Conservation (phyloP, 2,797 vertebrate species). For the Capromys pilorides region DNA sequence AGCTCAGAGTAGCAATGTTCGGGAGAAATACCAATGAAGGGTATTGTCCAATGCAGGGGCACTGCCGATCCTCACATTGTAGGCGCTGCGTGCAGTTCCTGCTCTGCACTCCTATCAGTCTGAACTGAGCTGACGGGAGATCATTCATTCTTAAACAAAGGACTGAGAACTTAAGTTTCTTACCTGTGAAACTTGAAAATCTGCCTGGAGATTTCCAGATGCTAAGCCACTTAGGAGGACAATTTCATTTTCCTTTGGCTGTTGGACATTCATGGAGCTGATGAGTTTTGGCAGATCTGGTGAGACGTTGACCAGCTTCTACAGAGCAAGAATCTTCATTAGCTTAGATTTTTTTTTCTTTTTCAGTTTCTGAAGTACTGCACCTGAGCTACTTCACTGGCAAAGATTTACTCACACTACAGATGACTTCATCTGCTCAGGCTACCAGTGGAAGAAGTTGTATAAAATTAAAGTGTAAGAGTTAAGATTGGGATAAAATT, state of each 20-base stretch:
- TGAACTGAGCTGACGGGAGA: not conserved
- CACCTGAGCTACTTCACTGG: not conserved
- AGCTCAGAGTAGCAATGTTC: not conserved
- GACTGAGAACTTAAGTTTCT: slow-evolving; percentile 61
- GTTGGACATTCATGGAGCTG: slow-evolving; percentile 92
- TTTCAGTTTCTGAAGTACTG: not conserved
- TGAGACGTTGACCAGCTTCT: slow-evolving; percentile 93
- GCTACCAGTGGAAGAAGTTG: not conserved
- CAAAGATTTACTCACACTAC: not conserved
- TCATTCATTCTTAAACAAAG: not conserved
- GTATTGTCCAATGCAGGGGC: not conserved
- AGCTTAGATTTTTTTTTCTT: slow-evolving; percentile 16
- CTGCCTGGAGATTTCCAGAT: slow-evolving; percentile 87
- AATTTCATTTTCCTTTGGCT: slow-evolving; percentile 97
- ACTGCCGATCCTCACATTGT: not conserved
- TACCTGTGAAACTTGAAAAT: slow-evolving; percentile 91
- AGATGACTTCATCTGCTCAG: not conserved
- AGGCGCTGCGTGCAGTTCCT: not conserved
- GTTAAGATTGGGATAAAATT: not conserved
- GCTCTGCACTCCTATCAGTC: not conserved
- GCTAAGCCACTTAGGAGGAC: slow-evolving; percentile 93
- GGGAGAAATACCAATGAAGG: not conserved
- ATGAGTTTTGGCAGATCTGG: slow-evolving; percentile 95
- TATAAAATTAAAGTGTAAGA: not conserved
- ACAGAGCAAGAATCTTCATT: slow-evolving; percentile 69